Evolutionary conservation across 2,113 vertebrate species (phyloP).

Genomic region (Eonycteris spelaea): DNA sequence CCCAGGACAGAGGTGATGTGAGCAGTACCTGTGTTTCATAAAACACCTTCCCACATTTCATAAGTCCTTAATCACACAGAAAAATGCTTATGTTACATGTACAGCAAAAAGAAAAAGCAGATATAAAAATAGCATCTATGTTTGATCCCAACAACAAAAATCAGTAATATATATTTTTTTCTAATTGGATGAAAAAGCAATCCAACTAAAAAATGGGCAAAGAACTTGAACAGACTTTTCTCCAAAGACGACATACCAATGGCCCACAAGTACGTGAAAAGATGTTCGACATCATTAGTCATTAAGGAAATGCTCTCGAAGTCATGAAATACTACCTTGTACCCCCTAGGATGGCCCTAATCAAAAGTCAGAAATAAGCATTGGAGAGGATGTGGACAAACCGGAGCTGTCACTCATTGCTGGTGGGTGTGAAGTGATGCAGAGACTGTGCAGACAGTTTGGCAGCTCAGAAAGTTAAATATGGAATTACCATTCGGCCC

Average conservation of each 20-base stretch:
- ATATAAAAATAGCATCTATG: neutral
- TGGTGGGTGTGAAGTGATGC: neutral
- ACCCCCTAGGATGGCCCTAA: neutral
- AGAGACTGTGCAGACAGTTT: neutral
- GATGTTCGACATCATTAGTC: fast-evolving
- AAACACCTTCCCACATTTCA: neutral
- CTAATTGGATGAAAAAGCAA: neutral
- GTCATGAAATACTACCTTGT: neutral
- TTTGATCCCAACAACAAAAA: neutral
- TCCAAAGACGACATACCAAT: neutral
- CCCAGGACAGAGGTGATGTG: neutral
- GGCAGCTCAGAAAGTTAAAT: neutral
- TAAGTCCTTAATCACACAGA: neutral
- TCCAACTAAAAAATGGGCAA: neutral
- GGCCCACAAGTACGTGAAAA: neutral
- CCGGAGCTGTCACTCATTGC: neutral
- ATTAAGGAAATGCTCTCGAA: neutral
- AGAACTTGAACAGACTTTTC: neutral
- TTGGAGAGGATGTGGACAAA: neutral
- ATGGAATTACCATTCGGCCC: neutral
- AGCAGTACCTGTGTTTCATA: neutral
- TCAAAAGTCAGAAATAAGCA: neutral
- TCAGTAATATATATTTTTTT: neutral
- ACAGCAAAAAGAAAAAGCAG: neutral
- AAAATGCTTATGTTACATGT: neutral